Evolutionary conservation across 1,140 invertebrate species (phyloP).

Genomic region (Lordiphosa collinella): DNA sequence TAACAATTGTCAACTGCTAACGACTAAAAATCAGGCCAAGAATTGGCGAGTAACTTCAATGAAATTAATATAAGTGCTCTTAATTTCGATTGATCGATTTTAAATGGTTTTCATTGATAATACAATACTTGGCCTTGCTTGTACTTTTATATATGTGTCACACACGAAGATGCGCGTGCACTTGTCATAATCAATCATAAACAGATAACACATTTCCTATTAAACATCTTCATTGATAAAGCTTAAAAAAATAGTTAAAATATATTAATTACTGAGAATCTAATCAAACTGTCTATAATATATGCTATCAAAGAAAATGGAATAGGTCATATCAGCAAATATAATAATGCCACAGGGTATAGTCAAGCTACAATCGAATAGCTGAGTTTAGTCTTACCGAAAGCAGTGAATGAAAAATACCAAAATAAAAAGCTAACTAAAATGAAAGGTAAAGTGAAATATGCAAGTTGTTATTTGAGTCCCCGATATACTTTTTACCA

Average conservation of each 20-base stretch:
- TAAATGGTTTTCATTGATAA: no score
- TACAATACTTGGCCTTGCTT: not conserved
- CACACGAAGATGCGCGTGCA: no score
- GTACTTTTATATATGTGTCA: not conserved
- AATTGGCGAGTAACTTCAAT: no score
- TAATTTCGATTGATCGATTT: no score
- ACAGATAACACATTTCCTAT: constrained; percentile 13
- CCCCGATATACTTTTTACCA: not conserved
- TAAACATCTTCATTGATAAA: not conserved
- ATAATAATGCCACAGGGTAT: constrained; percentile 6
- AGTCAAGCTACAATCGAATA: not conserved
- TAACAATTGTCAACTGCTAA: no score
- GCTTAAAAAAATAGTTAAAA: not conserved
- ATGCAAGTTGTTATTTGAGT: not conserved
- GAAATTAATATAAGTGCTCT: no score
- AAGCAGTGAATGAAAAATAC: no score
- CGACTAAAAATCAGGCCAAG: no score
- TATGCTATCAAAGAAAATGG: constrained; percentile 31
- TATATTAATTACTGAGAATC: constrained; percentile 23
- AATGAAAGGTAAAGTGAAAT: not conserved
- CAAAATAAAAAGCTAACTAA: not conserved
- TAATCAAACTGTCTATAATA: constrained; percentile 35
- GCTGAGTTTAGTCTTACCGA: constrained; percentile 1
- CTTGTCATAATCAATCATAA: constrained; percentile 13
- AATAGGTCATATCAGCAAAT: constrained; percentile 9